Base-by-base conservation (phyloP, 2,888 invertebrate species). In the Epistrophella euchroma region DNA sequence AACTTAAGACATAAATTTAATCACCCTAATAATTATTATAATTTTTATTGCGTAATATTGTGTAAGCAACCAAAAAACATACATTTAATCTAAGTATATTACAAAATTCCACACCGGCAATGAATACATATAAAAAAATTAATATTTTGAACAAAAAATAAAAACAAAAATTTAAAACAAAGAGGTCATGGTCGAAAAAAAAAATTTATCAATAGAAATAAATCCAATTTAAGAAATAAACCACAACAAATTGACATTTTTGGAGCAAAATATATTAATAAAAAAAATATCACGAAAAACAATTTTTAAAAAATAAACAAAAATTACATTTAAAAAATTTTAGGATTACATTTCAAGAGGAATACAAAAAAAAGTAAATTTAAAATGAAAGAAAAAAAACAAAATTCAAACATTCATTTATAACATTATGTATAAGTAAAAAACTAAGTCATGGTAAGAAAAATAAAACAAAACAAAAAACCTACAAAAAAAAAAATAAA, bases 371-470 rank as follows among this genome's bases (percentile, higher is more conserved):
- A 4, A 76, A 75, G 11, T 35, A 35, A 58, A 37, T 35, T 35
- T 13, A 71, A 80, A 56, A 32, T 28, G 9, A 52, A 40, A 37
- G 40, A 55, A 66, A 55, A 40, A 62, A 70, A 68, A 68, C 70
- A 70, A 86, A 86, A 86, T 81, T 81, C 73, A 66, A 66, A 78
- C 73, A 82, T 82, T 86, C 82, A 86, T 86, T 86, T 86, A 86
- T 86, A 86, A 85, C 77, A 82, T 78, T 82, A 86, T 82, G 77
- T 86, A 78, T 82, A 86, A 77, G 86, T 86, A 86, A 82, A 82
- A 70, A 70, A 62, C 17, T 86, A 86, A 82, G 82, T 78, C 81
- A 86, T 79, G 79, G 78, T 62, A 77, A 73, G 58, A 77, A 40
- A 50, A 50, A 66, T 32, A 40, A 62, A 58, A 35, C 13, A 68